Evolutionary conservation across 1,140 invertebrate genomes (phyloP).

Genomic region (Hylaeus volcanicus): DNA sequence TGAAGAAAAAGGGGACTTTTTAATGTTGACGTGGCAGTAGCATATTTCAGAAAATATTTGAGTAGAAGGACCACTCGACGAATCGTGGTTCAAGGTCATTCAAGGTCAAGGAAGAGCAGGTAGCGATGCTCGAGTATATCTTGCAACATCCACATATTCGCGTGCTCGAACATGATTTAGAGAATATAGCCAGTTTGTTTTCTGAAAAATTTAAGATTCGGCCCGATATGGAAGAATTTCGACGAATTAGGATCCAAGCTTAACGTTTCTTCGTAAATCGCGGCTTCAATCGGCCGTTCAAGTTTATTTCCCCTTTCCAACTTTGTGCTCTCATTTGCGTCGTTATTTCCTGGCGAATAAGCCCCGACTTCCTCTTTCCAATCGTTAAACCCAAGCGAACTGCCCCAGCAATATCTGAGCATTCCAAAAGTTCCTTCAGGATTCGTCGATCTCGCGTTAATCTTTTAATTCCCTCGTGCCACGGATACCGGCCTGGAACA

Average conservation of each 20-base stretch:
- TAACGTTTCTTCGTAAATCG: background rate
- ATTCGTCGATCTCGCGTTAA: conserved; percentile 22
- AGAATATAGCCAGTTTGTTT: too few species aligned
- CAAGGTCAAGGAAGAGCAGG: too few species aligned
- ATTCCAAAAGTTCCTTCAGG: conserved; percentile 10
- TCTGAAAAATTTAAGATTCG: background rate
- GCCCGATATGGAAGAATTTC: background rate
- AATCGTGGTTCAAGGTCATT: too few species aligned
- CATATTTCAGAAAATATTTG: too few species aligned
- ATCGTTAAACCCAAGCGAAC: conserved; percentile 35
- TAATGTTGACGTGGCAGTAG: too few species aligned
- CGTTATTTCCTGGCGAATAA: conserved; percentile 33
- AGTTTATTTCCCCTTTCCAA: background rate
- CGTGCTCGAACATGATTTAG: too few species aligned
- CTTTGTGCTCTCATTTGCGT: conserved; percentile 24
- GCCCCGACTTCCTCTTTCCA: background rate
- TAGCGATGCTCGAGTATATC: too few species aligned
- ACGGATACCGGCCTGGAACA: background rate
- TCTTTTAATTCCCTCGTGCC: conserved; percentile 15
- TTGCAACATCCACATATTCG: too few species aligned
- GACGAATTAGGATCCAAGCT: too few species aligned
- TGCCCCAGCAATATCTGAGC: background rate
- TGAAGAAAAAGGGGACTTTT: too few species aligned
- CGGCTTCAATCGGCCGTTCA: conserved; percentile 11
- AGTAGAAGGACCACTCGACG: too few species aligned